Conservation (phyloP, 2,888 invertebrate species). For the Zeuzera pyrina region DNA sequence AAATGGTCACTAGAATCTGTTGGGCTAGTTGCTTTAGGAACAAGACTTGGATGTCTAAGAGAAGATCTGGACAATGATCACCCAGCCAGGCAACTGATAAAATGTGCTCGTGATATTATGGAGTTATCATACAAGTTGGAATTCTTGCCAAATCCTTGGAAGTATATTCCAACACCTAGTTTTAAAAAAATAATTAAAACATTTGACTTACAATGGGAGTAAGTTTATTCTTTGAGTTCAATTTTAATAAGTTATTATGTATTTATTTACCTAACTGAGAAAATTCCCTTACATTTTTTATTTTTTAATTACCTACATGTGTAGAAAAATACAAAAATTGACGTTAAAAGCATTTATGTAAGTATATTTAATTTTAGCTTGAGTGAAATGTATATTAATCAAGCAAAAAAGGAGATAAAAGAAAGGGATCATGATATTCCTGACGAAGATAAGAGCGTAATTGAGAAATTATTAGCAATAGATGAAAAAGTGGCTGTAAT, state of each 20-base stretch:
- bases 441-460: constrained; percentile 71
- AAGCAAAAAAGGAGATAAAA: constrained; percentile 35
- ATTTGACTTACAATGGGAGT: constrained; percentile 54
- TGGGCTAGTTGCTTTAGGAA: constrained; percentile 44
- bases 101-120: constrained; percentile 36
- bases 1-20: constrained; percentile 77
- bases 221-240: constrained; percentile 20
- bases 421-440: constrained; percentile 41
- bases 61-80: constrained; percentile 38
- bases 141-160: constrained; percentile 41
- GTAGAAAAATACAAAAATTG: too few relatives aligned
- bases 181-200: constrained; percentile 43
- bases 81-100: constrained; percentile 37
- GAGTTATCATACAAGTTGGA: constrained; percentile 38
- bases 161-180: constrained; percentile 33
- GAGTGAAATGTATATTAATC: constrained; percentile 39
- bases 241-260: not conserved
- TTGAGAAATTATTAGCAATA: constrained; percentile 76
- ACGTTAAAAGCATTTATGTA: not conserved
- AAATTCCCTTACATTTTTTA: too few relatives aligned
- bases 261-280: not conserved
- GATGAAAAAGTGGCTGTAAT: constrained; percentile 75
- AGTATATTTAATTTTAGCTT: constrained; percentile 30
- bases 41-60: constrained; percentile 42
- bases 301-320: too few relatives aligned